Evolutionary conservation across 1,140 invertebrate species (phyloP).

Genomic region (Sycophaga agraensis): DNA sequence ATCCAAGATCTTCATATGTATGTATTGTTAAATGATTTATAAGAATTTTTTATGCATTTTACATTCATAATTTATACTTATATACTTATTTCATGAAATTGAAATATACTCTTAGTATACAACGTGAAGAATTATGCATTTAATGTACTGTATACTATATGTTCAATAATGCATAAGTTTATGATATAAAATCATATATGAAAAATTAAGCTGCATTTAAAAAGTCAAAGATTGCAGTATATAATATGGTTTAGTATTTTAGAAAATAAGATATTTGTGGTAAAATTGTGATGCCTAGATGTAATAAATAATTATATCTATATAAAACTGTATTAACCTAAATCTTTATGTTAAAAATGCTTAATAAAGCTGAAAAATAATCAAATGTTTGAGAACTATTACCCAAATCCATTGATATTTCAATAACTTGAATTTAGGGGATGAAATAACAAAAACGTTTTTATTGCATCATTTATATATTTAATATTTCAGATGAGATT

Average conservation of each 20-base stretch:
- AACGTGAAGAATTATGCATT: slow-evolving; percentile 10
- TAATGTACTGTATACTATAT: background rate
- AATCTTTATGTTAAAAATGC: too few species aligned
- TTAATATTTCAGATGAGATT: slow-evolving; percentile 28
- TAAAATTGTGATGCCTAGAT: slow-evolving; percentile 25
- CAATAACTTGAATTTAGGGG: too few species aligned
- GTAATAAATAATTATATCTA: background rate
- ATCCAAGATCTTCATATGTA: background rate
- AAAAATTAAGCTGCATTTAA: background rate
- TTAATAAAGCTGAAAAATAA: too few species aligned
- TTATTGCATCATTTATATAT: slow-evolving; percentile 24
- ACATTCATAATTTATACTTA: background rate
- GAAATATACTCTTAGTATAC: too few species aligned
- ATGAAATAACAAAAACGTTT: slow-evolving; percentile 3
- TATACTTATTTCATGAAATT: too few species aligned
- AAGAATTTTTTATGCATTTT: slow-evolving; percentile 6
- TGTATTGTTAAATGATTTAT: slow-evolving; percentile 28
- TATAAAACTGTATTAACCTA: too few species aligned
- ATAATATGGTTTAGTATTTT: background rate
- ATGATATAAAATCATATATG: background rate
- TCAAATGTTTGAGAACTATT: too few species aligned
- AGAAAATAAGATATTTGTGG: slow-evolving; percentile 14
- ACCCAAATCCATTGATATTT: too few species aligned
- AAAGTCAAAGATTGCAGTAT: background rate
- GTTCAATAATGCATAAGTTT: background rate